A percentile compares a stretch with the other conserved stretches of the same genome.
These are phyloP conservation scores for Anarsia innoxiella DNA, from an alignment of 2,888 invertebrate species.

Conservation along the genomic window DNA sequence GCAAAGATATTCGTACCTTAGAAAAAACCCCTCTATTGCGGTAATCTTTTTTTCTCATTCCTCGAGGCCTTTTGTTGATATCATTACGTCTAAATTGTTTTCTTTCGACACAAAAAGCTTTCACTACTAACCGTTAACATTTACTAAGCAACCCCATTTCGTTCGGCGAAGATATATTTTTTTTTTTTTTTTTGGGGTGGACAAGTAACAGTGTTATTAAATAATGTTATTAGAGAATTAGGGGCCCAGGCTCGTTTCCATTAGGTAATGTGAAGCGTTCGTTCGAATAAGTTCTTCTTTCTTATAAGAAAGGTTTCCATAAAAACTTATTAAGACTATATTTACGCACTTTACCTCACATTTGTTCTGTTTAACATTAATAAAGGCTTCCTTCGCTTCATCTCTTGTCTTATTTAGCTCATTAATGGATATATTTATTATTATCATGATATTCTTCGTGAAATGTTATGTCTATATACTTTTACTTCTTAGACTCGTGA, in stretches of 20 bases:
- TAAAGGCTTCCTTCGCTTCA: too few species aligned
- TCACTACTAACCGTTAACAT: constrained; percentile 8
- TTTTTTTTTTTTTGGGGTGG: constrained; percentile 9
- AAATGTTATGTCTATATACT: too few species aligned
- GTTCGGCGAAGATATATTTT: constrained; percentile 7
- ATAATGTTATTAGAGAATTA: constrained; percentile 15
- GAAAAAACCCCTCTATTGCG: background rate
- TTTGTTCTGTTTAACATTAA: constrained; percentile 3
- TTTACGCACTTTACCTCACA: constrained; percentile 2
- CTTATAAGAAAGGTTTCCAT: constrained; percentile 1
- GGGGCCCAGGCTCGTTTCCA: constrained; percentile 8
- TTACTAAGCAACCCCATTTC: constrained; percentile 8
- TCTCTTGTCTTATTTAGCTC: too few species aligned
- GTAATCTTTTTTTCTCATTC: constrained; percentile 6
- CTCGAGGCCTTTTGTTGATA: constrained; percentile 7
- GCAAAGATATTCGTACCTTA: too few species aligned
- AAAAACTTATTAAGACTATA: constrained; percentile 6
- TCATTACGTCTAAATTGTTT: constrained; percentile 11
- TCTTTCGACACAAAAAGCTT: constrained; percentile 10
- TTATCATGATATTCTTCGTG: too few species aligned
- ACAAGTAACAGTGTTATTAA: constrained; percentile 13
- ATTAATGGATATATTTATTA: too few species aligned
- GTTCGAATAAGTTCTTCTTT: constrained; percentile 4
- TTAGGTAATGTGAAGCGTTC: constrained; percentile 12
- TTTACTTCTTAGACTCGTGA: too few species aligned